These are phyloP conservation scores for Choristoneura rosaceana DNA, from an alignment of 2,888 invertebrate species.

Conservation along the genomic window DNA sequence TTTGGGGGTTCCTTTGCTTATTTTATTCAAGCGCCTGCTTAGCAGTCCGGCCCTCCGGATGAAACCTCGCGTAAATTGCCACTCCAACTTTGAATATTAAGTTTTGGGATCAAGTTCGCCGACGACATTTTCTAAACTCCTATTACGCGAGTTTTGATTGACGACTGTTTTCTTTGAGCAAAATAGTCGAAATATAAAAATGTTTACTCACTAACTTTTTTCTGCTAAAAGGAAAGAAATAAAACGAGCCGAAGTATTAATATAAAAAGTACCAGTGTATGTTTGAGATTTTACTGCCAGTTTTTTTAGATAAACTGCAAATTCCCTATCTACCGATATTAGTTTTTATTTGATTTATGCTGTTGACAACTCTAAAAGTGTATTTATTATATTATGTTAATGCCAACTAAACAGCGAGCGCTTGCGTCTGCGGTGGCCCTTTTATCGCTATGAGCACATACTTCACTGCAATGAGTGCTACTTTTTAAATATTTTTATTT, in stretches of 20 bases:
- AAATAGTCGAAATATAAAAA: conserved; percentile 18
- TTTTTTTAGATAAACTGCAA: not conserved
- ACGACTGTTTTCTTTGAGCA: conserved; percentile 37
- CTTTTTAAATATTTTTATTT: too few species aligned
- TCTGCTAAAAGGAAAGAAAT: not conserved
- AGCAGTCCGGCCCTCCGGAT: conserved; percentile 59
- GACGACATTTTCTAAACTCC: conserved; percentile 44
- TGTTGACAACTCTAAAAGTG: too few species aligned
- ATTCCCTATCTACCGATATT: too few species aligned
- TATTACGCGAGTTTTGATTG: conserved; percentile 46
- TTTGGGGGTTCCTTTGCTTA: conserved; percentile 50
- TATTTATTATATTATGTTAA: too few species aligned
- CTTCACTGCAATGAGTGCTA: too few species aligned
- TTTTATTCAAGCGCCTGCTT: conserved; percentile 64
- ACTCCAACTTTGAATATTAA: conserved; percentile 69
- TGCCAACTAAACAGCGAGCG: too few species aligned
- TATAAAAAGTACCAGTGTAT: not conserved
- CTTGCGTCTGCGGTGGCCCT: too few species aligned
- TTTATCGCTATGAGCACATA: too few species aligned
- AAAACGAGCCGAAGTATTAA: not conserved
- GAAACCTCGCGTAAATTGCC: conserved; percentile 67
- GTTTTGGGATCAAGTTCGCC: conserved; percentile 59
- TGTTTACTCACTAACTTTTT: conserved; percentile 11
- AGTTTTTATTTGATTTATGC: not conserved
- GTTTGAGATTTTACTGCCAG: not conserved